Evolutionary conservation across 2,888 invertebrate genomes (phyloP).

Genomic region (Cistogaster globosa): DNA sequence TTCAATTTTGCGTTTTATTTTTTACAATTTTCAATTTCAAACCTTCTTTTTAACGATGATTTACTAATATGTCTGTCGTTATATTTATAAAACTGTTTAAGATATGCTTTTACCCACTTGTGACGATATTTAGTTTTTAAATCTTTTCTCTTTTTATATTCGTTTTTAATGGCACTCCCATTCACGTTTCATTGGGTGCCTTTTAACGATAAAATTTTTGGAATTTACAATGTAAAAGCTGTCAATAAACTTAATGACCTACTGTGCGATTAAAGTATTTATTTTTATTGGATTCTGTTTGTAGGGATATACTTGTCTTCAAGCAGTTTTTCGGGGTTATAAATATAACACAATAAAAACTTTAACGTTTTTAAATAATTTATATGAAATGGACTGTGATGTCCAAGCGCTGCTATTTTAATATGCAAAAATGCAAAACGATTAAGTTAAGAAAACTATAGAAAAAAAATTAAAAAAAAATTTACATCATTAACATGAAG

Average conservation of each 20-base stretch:
- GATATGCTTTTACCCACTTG: too few species aligned
- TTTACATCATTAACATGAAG: not conserved
- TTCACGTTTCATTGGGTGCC: too few species aligned
- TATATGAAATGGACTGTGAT: not conserved
- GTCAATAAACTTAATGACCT: constrained; percentile 40
- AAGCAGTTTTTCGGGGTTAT: not conserved
- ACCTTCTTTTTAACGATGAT: too few species aligned
- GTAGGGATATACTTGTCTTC: constrained; percentile 33
- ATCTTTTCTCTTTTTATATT: too few species aligned
- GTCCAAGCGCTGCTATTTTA: not conserved
- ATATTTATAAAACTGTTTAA: too few species aligned
- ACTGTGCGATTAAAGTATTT: constrained; percentile 40
- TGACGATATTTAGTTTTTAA: too few species aligned
- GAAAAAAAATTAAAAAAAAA: not conserved
- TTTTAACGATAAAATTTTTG: not conserved
- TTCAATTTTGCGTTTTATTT: too few species aligned
- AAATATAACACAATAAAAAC: constrained; percentile 1
- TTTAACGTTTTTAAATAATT: constrained; percentile 19
- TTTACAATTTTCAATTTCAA: too few species aligned
- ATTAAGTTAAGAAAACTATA: not conserved
- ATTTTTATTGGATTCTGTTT: not conserved
- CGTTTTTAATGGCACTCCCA: too few species aligned
- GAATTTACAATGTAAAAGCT: not conserved
- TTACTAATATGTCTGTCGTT: too few species aligned
- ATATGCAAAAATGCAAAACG: not conserved